Conservation (phyloP, 2,888 invertebrate species). For the Cataglyphis cursor region DNA sequence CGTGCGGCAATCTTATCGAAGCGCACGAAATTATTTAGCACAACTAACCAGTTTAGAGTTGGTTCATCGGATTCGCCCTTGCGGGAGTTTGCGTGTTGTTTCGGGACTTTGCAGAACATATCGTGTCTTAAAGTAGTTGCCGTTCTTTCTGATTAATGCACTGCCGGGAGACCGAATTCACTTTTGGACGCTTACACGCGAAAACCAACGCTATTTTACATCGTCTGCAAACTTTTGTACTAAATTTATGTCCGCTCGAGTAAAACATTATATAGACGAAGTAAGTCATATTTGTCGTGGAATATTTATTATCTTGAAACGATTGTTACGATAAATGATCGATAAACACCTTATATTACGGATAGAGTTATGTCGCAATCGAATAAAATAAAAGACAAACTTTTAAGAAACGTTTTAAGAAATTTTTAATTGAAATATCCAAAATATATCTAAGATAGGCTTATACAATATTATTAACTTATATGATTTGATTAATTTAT, state of each 20-base stretch:
- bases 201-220: constrained; percentile 21
- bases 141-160: constrained; percentile 74
- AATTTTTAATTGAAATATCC: background rate
- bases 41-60: constrained; percentile 53
- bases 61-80: constrained; percentile 54
- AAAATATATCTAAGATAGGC: background rate
- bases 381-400: background rate
- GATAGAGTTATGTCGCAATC: background rate
- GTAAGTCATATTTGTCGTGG: constrained; percentile 2
- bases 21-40: constrained; percentile 58
- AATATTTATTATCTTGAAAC: constrained; percentile 15
- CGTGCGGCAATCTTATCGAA: constrained; percentile 40
- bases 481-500: background rate
- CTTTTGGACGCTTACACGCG: constrained; percentile 19
- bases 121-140: constrained; percentile 56
- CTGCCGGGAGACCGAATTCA: constrained; percentile 13
- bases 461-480: background rate
- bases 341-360: constrained; percentile 13
- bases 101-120: constrained; percentile 43
- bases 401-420: background rate
- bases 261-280: constrained; percentile 12
- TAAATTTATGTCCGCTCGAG: constrained; percentile 9
- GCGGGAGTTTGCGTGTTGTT: constrained; percentile 42
- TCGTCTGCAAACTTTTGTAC: background rate
- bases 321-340: constrained; percentile 4